Evolutionary conservation across 1,140 invertebrate genomes (phyloP), one percentile per base, ranked within the genome.

Genomic region (Drosophila tsacasi): DNA sequence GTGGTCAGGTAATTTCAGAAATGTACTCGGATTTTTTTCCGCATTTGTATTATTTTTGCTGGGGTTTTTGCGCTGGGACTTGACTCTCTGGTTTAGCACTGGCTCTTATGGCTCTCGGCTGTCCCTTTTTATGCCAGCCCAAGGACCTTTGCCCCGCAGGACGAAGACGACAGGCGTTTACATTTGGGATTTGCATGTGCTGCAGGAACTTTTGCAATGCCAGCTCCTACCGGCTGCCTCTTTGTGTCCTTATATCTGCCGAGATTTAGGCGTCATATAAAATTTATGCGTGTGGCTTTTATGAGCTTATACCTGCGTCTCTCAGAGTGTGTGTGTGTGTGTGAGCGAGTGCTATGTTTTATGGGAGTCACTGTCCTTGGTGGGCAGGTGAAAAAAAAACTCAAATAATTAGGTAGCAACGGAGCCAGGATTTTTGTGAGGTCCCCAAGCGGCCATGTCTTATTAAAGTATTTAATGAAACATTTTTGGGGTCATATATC

Each of bases 121-220:
- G 81, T 89, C 77, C 84, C 77, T 84, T 81, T 80, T 90, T 79
- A 81, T 81, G 78, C 71, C 79, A 76, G 63, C 65, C 66, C 54
- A 58, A 66, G 62, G 75, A 77, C 73, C 75, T 68, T 44, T 25
- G 32, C 37, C 63, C 63, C 66, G 47, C 67, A 55, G 67, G 58
- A 75, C 69, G 73, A 79, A 63, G 67, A 69, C 73, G 76, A 76
- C 54, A 83, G 73, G 52, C 84, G 85, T 81, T 89, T 89, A 90
- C 85, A 59, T 90, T 85, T 89, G 85, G 85, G 85, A 90, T 90
- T 90, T 90, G 86, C 85, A 89, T 89, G 78, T 84, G 84, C 64
- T 83, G 76, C 83, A 76, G 63, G 76, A 55, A 61, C 69, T 75
- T 75, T 75, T 75, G 69, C 67, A 72, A n/a, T 73, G 37, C 47